Base-by-base conservation (phyloP, 2,113 vertebrate species). In the Pelobates fuscus region DNA sequence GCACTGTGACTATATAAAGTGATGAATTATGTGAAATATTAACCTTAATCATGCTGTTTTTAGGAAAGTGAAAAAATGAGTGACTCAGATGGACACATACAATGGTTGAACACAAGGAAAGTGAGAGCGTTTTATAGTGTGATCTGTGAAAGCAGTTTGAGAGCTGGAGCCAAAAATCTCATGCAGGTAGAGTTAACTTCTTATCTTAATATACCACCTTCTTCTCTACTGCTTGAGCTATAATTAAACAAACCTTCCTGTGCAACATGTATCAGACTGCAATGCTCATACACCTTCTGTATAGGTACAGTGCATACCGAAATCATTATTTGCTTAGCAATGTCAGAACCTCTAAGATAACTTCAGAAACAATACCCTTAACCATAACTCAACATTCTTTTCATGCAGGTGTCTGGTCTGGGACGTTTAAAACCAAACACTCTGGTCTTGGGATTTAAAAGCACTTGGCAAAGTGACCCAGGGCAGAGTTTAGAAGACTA, bases 371-470 rank as follows among this genome's bases (percentile, higher is more conserved):
- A n/a, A n/a, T n/a, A n/a, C n/a, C n/a, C n/a, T n/a, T n/a, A n/a
- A n/a, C n/a, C n/a, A n/a, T 49, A 18, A 2, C 21, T 55, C n/a
- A 11, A 52, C 46, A 37, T 78, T 26, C 23, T 60, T 78, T 32
- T 60, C 54, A 58, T 41, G 12, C 67, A 92, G 90, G 86, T 90
- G 0, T 85, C 85, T 2, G 88, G 89, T 77, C 81, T 93, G 24
- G 89, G 89, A 2, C 91, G 90, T 63, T 74, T 92, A 37, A 92
- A 87, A 70, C 88, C 92, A 30, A 94, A 90, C 81, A 89, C 86
- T 0, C 67, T 93, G 41, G 83, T 90, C 17, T 75, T 93, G 55
- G 91, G 91, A 30, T 93, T 90, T 69, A 92, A 93, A 77, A 30
- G 70, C 11, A 88, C 91, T 77, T 93, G 92, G 91, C 88, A 83